Conservation (phyloP, 2,888 invertebrate genomes). For the Metopia argyrocephala region DNA sequence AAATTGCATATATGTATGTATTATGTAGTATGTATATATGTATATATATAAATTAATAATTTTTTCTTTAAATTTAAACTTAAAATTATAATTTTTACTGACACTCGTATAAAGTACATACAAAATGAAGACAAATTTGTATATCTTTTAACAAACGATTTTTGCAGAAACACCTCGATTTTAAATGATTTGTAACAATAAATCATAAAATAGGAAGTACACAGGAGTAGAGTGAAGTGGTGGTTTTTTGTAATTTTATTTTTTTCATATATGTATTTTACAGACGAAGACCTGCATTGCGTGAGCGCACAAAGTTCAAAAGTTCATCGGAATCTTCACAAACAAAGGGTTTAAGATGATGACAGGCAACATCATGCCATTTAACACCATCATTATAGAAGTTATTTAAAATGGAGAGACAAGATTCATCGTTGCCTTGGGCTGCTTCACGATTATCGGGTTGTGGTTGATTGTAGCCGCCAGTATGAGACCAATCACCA, state of each 20-base stretch:
- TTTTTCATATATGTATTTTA: constrained; percentile 76
- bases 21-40: constrained; percentile 25
- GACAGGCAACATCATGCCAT: constrained; percentile 93
- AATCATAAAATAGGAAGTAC: constrained; percentile 31
- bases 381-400: constrained; percentile 93
- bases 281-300: constrained; percentile 91
- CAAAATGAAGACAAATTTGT: constrained; percentile 11
- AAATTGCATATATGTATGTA: no score
- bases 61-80: constrained; percentile 52
- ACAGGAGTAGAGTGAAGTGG: not conserved
- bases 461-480: constrained; percentile 91
- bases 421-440: constrained; percentile 95
- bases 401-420: constrained; percentile 92
- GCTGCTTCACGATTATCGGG: constrained; percentile 95
- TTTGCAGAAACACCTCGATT: not conserved
- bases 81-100: constrained; percentile 38
- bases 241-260: not conserved
- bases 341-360: constrained; percentile 91
- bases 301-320: constrained; percentile 92
- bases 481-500: constrained; percentile 93
- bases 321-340: constrained; percentile 95
- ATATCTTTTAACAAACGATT: constrained; percentile 13
- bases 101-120: constrained; percentile 10
- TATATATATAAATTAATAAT: constrained; percentile 52
- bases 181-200: constrained; percentile 26